Conservation (phyloP, 2,888 invertebrate species). For the Flabesymbios commensalis region DNA sequence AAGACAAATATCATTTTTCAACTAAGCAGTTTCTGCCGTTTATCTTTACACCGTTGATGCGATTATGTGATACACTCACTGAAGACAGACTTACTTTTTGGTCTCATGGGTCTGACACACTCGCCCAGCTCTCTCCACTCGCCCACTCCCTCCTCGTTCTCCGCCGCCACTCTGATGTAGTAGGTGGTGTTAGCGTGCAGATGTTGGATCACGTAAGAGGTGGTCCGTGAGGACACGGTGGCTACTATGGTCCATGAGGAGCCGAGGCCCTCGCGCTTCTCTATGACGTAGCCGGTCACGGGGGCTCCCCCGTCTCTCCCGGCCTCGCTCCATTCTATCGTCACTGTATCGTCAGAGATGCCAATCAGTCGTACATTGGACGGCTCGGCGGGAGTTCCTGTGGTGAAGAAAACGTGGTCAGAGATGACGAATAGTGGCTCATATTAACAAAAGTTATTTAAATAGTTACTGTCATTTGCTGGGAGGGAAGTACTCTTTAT, state of each 20-base stretch:
- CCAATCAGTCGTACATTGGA: slow-evolving; percentile 31
- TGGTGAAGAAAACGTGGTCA: background rate
- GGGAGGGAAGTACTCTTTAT: too few relatives aligned
- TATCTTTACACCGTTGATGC: too few relatives aligned
- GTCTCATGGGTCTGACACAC: slow-evolving; percentile 27
- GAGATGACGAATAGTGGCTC: too few relatives aligned
- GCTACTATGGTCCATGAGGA: slow-evolving; percentile 31
- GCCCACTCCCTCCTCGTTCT: slow-evolving; percentile 76
- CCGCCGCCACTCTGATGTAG: slow-evolving; percentile 82
- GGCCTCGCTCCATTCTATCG: slow-evolving; percentile 56
- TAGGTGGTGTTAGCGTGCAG: slow-evolving; percentile 62
- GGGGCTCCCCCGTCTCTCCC: slow-evolving; percentile 46
- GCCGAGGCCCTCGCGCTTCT: slow-evolving; percentile 31
- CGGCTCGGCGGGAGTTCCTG: slow-evolving; percentile 31
- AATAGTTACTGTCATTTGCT: too few relatives aligned
- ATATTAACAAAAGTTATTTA: too few relatives aligned
- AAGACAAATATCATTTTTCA: too few relatives aligned
- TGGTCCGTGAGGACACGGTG: slow-evolving; percentile 17
- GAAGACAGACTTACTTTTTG: slow-evolving; percentile 36
- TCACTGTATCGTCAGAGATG: slow-evolving; percentile 49
- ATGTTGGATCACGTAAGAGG: slow-evolving; percentile 17
- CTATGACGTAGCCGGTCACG: slow-evolving; percentile 45
- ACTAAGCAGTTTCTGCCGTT: too few relatives aligned
- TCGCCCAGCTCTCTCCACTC: slow-evolving; percentile 32
- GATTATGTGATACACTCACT: too few relatives aligned